Conservation (phyloP, 2,888 invertebrate species). For the Andrena bicolor region DNA sequence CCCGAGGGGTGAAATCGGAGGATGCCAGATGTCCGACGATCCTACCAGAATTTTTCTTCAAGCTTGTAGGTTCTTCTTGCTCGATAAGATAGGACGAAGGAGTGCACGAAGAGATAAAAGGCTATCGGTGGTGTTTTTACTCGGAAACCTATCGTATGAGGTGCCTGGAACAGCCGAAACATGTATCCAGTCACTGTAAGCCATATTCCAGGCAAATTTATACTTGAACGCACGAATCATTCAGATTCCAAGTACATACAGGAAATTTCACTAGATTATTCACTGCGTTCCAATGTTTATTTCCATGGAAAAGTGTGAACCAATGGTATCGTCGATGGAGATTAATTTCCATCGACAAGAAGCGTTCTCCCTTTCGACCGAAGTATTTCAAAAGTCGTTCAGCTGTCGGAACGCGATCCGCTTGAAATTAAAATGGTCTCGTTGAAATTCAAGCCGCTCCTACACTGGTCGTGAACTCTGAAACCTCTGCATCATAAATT, state of each 20-base stretch:
- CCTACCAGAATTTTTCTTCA: background rate
- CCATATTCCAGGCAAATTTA: background rate
- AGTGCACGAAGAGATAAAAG: constrained; percentile 45
- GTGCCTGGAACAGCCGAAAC: constrained; percentile 1
- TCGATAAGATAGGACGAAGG: constrained; percentile 53
- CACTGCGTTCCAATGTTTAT: constrained; percentile 13
- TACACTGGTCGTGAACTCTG: constrained; percentile 37
- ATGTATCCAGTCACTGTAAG: background rate
- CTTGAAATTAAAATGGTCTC: constrained; percentile 41
- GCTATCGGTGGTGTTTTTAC: constrained; percentile 45
- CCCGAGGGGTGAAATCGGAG: background rate
- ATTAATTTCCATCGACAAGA: constrained; percentile 17
- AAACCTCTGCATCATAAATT: constrained; percentile 34
- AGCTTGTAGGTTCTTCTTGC: constrained; percentile 19
- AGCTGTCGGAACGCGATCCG: background rate
- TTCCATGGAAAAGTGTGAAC: background rate
- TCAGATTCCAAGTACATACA: background rate
- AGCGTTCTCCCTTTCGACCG: background rate
- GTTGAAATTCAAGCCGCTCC: constrained; percentile 34
- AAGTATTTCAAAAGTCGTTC: background rate
- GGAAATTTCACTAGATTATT: background rate
- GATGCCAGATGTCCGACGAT: background rate
- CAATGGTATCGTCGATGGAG: background rate
- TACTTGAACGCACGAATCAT: background rate
- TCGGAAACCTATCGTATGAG: background rate